phyloP scores from a whole-genome alignment of 2,113 vertebrate species.

The Platycercus adscitus region DNA sequence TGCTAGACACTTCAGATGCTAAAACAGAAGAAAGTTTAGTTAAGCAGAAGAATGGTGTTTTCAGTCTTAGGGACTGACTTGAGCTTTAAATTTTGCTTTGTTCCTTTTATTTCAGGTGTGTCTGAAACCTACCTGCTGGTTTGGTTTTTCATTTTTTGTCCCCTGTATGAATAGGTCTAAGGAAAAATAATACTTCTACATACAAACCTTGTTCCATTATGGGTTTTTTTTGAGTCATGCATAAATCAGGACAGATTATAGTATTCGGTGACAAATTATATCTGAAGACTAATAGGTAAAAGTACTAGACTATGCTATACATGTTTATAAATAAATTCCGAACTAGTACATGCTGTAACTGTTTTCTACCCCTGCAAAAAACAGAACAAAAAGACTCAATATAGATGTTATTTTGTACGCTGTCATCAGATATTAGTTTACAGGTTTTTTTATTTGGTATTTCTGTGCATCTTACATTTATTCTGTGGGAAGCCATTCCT shows the following conservation, averaged over 20 bases:
- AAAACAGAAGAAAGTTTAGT: background rate
- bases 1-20: background rate
- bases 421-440: background rate
- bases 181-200: background rate
- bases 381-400: rapidly evolving
- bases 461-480: background rate
- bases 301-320: background rate
- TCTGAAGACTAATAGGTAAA: background rate
- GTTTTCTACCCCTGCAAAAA: background rate
- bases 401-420: background rate
- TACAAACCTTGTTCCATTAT: background rate
- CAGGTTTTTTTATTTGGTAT: background rate
- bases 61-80: background rate
- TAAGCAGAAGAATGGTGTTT: background rate
- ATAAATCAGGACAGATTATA: background rate
- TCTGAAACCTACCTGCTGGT: background rate
- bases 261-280: background rate
- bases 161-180: background rate
- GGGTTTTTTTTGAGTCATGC: background rate
- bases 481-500: background rate
- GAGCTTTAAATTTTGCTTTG: background rate
- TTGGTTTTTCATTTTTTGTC: background rate
- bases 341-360: background rate
- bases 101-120: background rate
- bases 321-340: background rate